Conservation (phyloP, 1,140 invertebrate species). For the Caenorhabditis inopinata region DNA sequence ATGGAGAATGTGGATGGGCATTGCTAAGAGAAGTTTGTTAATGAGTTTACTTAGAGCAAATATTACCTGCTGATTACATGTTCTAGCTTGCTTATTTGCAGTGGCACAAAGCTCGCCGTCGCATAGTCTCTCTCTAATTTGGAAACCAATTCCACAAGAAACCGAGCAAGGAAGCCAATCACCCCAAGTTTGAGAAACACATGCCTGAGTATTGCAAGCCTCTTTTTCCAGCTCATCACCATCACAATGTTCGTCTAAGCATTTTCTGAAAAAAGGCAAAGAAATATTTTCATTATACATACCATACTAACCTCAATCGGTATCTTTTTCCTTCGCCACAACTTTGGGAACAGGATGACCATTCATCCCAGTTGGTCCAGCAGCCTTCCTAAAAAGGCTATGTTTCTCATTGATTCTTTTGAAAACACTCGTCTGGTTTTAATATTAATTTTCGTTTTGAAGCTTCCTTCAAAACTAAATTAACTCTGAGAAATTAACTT, state of each 20-base stretch:
- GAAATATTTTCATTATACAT: neutral
- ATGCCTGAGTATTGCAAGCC: constrained; percentile 43
- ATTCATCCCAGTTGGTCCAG: constrained; percentile 53
- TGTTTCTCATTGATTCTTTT: neutral
- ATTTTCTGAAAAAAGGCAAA: neutral
- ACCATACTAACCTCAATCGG: constrained; percentile 15
- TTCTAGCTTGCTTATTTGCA: constrained; percentile 62
- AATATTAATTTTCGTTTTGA: too few relatives aligned
- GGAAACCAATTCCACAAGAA: constrained; percentile 64
- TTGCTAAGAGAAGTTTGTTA: neutral
- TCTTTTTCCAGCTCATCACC: constrained; percentile 47
- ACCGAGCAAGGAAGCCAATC: constrained; percentile 62
- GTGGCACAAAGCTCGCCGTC: constrained; percentile 50
- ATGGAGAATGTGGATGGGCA: constrained; percentile 40
- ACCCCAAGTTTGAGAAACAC: constrained; percentile 52
- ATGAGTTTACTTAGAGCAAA: neutral
- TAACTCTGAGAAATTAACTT: too few relatives aligned
- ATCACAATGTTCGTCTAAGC: constrained; percentile 38
- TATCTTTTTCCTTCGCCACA: constrained; percentile 51
- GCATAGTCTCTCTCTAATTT: constrained; percentile 59
- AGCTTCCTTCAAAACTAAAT: too few relatives aligned
- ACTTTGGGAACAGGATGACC: constrained; percentile 49
- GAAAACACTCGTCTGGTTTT: too few relatives aligned
- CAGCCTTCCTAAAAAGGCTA: constrained; percentile 18
- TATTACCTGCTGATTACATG: constrained; percentile 61